Base-by-base conservation (phyloP, 2,888 invertebrate genomes). In the Bellardia bayeri region DNA sequence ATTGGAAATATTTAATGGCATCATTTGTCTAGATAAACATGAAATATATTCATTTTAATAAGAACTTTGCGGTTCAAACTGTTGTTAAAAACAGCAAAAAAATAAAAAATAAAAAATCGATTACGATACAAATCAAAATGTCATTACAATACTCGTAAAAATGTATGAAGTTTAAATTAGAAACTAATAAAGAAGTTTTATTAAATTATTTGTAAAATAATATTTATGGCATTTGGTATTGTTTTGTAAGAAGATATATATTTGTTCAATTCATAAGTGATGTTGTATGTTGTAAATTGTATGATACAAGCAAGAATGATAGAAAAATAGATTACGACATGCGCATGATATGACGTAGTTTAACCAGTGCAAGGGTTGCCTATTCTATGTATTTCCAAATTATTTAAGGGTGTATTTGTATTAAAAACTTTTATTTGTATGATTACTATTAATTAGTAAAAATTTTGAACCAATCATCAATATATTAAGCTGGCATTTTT, bases 111-210 rank as follows among this genome's bases (percentile, higher is more conserved):
- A 64, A 69, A 69, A 51, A 69, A 69, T 69, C 69, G 69, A 69
- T 69, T 69, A 69, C 69, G 54, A 69, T 69, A 69, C 69, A 69
- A 69, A 69, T 69, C 69, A 51, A 69, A 69, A 69, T 69, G 69
- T 37, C 69, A 54, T 69, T 51, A 69, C 69, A 69, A 69, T 66
- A 42, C 23, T 33, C 33, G n/a, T 16, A 51, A 16, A n/a, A 51
- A 8, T 51, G 33, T n/a, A 54, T 69, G 51, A 69, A n/a, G 51
- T 69, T 69, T 33, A 69, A 69, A 69, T 69, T 69, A 54, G n/a
- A 69, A 69, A 54, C 11, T 51, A 51, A 33, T 30, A 54, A 11
- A 4, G 3, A 16, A n/a, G 3, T 16, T 64, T n/a, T 64, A 42
- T 64, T 9, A 13, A 61, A 61, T 61, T 61, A 37, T 37, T 13